Evolutionary conservation across 2,797 vertebrate species (phyloP).

Genomic region (Sebastes wilsoni): DNA sequence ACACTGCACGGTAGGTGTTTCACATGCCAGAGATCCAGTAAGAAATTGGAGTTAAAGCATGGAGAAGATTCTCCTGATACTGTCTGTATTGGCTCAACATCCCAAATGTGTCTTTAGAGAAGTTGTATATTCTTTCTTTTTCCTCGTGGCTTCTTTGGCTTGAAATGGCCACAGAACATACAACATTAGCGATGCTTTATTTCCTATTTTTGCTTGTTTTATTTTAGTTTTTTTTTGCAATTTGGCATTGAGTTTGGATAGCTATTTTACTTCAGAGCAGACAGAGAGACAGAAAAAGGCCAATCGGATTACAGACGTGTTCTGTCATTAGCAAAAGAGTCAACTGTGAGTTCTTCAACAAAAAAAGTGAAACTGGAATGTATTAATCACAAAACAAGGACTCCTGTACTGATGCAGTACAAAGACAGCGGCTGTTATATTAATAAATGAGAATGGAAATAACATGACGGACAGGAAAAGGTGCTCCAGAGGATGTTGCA

Average conservation of each 20-base stretch:
- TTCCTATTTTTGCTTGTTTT: background rate
- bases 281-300: background rate
- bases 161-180: background rate
- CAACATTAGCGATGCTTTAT: background rate
- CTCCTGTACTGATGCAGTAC: background rate
- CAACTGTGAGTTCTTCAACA: background rate
- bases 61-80: background rate
- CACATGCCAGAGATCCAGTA: slow-evolving; percentile 3
- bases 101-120: background rate
- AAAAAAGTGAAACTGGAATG: background rate
- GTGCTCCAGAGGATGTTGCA: background rate
- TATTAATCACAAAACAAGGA: background rate
- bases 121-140: background rate
- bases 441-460: background rate
- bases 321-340: background rate
- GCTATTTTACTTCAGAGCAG: background rate
- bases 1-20: slow-evolving; percentile 3
- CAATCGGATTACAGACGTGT: background rate
- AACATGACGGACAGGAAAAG: background rate
- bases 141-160: background rate
- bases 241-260: background rate
- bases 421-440: background rate
- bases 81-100: background rate
- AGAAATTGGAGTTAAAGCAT: background rate
- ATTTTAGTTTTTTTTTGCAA: background rate